phyloP scores from a whole-genome alignment of 2,113 vertebrate species.

The Hyperoodon ampullatus region DNA sequence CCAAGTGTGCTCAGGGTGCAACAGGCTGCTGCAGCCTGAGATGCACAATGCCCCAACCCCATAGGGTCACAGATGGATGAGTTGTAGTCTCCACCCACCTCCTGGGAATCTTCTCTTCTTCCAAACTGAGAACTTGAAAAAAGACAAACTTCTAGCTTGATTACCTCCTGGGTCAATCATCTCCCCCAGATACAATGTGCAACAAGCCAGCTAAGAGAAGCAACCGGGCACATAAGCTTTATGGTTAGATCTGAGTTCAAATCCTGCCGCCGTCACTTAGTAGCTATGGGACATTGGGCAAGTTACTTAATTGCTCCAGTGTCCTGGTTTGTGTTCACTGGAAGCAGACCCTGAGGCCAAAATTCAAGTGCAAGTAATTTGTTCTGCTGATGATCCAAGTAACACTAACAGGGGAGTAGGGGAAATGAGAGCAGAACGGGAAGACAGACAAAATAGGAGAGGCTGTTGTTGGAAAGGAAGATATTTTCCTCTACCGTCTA shows the following conservation, averaged over 20 bases:
- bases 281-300: neutral
- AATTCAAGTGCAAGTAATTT: neutral
- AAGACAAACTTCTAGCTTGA: neutral
- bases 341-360: neutral
- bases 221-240: neutral
- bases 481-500: neutral
- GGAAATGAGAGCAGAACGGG: neutral
- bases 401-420: neutral
- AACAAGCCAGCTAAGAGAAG: neutral
- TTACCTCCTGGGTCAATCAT: neutral
- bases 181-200: neutral
- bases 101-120: neutral
- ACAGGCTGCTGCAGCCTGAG: neutral
- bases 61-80: neutral
- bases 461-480: neutral
- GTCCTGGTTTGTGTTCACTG: neutral
- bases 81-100: neutral
- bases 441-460: neutral
- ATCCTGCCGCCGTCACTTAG: neutral
- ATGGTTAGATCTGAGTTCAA: neutral
- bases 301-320: neutral
- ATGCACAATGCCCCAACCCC: neutral
- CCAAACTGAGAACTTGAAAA: neutral
- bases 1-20: neutral
- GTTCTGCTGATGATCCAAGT: neutral